A percentile compares a stretch with the other conserved stretches of the same genome.
Conservation (phyloP, 30 jellyfish, hydroid and myxozoan species). For the Clytia hemisphaerica region DNA sequence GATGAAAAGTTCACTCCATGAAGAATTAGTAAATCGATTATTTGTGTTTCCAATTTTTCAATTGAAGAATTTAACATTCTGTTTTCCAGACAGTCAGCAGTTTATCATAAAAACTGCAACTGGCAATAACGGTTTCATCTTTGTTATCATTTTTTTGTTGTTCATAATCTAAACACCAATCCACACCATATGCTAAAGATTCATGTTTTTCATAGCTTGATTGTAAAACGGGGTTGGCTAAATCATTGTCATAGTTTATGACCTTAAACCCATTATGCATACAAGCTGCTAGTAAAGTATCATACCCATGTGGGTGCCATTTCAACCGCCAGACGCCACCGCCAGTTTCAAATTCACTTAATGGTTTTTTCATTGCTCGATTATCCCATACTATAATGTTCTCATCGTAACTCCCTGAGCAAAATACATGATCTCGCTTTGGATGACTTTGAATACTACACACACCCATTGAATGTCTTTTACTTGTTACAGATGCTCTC, state of each 20-base stretch:
- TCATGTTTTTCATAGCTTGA: constrained; percentile 46
- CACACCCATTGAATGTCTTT: constrained; percentile 75
- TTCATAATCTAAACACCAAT: constrained; percentile 39
- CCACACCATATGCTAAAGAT: constrained; percentile 88
- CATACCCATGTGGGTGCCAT: constrained; percentile 62
- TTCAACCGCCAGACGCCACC: constrained; percentile 97
- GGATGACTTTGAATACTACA: constrained; percentile 63
- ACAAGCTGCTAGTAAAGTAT: constrained; percentile 63
- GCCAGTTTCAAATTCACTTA: constrained; percentile 43
- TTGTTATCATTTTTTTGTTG: neutral
- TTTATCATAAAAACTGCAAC: constrained; percentile 82
- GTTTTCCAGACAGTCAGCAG: constrained; percentile 42
- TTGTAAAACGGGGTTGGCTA: neutral
- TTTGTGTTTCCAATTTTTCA: neutral
- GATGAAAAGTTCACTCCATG: no score
- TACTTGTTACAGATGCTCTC: constrained; percentile 34
- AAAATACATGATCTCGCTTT: constrained; percentile 20
- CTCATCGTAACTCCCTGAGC: constrained; percentile 86
- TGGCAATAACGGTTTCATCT: constrained; percentile 38
- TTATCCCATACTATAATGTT: constrained; percentile 61
- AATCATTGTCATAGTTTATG: constrained; percentile 6
- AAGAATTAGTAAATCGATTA: no score
- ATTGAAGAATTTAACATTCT: no score
- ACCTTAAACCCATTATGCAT: constrained; percentile 87
- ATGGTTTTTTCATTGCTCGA: constrained; percentile 45